These are phyloP conservation scores for Gadopsis bispinosus DNA, from an alignment of 2,797 vertebrate genomes.

Conservation along the genomic window DNA sequence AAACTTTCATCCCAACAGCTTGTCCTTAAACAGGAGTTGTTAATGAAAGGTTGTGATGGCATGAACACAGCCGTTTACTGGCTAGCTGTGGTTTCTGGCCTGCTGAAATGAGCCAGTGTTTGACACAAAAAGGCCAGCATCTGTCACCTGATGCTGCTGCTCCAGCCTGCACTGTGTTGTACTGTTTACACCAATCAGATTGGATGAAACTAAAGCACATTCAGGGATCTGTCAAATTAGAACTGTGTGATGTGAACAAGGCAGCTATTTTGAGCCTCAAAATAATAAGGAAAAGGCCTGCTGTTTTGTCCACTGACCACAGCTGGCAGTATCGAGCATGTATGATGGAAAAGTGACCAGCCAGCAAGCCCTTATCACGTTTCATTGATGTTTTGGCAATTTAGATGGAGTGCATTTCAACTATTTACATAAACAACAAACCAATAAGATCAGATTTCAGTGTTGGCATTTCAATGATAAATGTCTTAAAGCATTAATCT, in stretches of 20 bases:
- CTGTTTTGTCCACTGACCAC: conserved; percentile 9
- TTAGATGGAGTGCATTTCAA: background rate
- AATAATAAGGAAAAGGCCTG: conserved; percentile 14
- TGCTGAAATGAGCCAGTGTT: conserved; percentile 19
- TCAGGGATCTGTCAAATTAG: conserved; percentile 5
- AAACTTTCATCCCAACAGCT: background rate
- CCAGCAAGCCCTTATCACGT: conserved; percentile 15
- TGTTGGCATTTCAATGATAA: background rate
- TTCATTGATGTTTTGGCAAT: conserved; percentile 4
- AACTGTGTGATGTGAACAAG: conserved; percentile 2
- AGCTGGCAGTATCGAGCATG: conserved; percentile 7
- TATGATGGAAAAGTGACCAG: conserved; percentile 10
- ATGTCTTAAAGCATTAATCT: background rate
- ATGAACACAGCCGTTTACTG: background rate
- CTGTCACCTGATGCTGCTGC: conserved; percentile 34
- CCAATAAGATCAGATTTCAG: background rate
- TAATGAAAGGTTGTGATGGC: conserved; percentile 23
- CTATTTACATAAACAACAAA: background rate
- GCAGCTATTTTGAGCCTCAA: conserved; percentile 6
- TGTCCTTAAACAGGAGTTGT: conserved; percentile 3
- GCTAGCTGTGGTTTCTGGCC: background rate
- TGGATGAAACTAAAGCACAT: conserved; percentile 7
- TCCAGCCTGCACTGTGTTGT: conserved; percentile 9
- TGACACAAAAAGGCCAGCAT: conserved; percentile 25
- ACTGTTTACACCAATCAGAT: conserved; percentile 15